These are phyloP conservation scores for Scolanthus callimorphus DNA, from an alignment of 92 coral and sea anemone genomes.

Conservation along the genomic window DNA sequence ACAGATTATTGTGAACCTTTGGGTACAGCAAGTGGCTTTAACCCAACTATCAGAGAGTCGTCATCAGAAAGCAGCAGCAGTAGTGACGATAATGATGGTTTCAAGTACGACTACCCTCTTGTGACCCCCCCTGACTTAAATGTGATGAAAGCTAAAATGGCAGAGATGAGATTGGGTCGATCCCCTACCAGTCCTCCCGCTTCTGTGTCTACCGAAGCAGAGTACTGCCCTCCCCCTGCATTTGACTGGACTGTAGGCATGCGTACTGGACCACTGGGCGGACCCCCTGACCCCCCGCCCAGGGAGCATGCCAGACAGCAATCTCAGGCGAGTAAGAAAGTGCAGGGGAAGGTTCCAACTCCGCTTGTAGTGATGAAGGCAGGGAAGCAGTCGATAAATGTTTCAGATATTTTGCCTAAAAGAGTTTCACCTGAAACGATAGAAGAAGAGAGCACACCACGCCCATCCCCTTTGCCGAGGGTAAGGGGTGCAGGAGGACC, in stretches of 20 bases:
- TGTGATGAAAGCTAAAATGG: neutral
- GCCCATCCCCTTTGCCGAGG: neutral
- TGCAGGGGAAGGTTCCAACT: neutral
- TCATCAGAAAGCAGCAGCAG: slow-evolving; percentile 2
- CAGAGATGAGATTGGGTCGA: neutral
- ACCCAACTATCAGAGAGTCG: neutral
- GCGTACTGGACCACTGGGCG: slow-evolving; percentile 6
- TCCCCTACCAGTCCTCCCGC: neutral
- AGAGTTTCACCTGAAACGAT: too few relatives aligned
- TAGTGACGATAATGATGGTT: slow-evolving; percentile 1
- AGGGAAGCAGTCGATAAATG: slow-evolving; percentile 13
- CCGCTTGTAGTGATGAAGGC: neutral
- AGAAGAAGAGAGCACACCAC: too few relatives aligned
- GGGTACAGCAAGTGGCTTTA: slow-evolving; percentile 1
- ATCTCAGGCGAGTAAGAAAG: neutral
- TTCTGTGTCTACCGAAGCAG: neutral
- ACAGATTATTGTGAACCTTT: slow-evolving; percentile 44
- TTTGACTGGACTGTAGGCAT: too few relatives aligned
- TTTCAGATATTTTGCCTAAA: too few relatives aligned
- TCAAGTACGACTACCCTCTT: slow-evolving; percentile 24
- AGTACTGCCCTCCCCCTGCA: slow-evolving; percentile 52
- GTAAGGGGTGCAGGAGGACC: neutral
- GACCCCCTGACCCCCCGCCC: slow-evolving; percentile 1
- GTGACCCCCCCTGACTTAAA: slow-evolving; percentile 6
- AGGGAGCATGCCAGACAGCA: neutral